A percentile compares a stretch with the other conserved stretches of the same genome.
Evolutionary conservation across 2,113 vertebrate species (phyloP).

Genomic region (Tenrec ecaudatus): DNA sequence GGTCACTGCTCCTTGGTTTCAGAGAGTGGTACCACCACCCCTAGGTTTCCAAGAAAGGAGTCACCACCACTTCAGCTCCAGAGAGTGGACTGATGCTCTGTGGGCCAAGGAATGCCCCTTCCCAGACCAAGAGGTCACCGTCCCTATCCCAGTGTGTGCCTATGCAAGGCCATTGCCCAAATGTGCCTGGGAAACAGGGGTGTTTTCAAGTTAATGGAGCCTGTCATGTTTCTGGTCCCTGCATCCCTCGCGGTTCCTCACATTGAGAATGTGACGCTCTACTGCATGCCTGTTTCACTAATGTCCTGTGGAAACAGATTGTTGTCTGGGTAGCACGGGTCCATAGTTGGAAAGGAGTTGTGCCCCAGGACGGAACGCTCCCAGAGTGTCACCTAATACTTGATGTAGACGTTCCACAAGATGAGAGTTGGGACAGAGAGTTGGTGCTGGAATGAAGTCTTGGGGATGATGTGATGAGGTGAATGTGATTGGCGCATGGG

Average conservation of each 20-base stretch:
- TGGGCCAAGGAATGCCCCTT: background rate
- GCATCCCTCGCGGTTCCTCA: background rate
- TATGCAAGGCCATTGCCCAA: background rate
- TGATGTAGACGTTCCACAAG: background rate
- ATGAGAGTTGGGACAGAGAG: background rate
- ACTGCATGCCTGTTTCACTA: background rate
- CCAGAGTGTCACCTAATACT: background rate
- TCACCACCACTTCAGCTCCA: background rate
- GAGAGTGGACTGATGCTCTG: background rate
- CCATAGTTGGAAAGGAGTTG: background rate
- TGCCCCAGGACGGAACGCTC: background rate
- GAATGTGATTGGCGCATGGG: background rate
- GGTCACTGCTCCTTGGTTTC: background rate
- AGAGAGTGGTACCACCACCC: no score
- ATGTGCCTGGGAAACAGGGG: background rate
- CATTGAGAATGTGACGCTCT: background rate
- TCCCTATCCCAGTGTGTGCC: background rate
- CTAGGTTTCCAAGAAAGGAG: background rate
- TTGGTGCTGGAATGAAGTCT: background rate
- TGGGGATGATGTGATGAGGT: background rate
- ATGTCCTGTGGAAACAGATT: background rate
- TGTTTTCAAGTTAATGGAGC: background rate
- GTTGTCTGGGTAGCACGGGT: background rate
- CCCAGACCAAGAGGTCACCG: no score
- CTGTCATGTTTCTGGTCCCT: background rate